These are phyloP conservation scores for Leptogaster cylindrica DNA, from an alignment of 2,888 invertebrate species.

Conservation along the genomic window DNA sequence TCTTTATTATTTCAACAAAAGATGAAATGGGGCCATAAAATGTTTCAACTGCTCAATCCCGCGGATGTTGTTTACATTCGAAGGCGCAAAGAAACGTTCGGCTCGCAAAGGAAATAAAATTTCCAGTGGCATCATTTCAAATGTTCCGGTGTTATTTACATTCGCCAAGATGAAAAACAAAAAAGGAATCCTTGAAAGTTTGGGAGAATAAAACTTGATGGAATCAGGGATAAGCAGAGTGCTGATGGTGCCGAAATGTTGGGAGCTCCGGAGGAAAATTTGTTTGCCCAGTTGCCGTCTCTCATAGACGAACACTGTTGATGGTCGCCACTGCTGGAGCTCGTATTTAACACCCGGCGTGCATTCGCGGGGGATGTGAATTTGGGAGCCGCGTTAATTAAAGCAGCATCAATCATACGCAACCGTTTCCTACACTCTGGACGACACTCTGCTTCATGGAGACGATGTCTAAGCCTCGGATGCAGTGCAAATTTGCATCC, in stretches of 20 bases:
- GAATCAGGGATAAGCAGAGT: too few species aligned
- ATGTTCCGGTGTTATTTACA: not conserved
- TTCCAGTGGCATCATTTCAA: constrained; percentile 12
- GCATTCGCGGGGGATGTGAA: constrained; percentile 11
- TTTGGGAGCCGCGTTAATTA: constrained; percentile 16
- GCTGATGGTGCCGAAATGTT: too few species aligned
- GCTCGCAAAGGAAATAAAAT: constrained; percentile 28
- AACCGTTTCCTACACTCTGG: not conserved
- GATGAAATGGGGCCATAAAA: constrained; percentile 30
- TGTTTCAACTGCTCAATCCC: constrained; percentile 33
- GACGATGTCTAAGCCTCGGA: too few species aligned
- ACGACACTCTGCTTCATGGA: too few species aligned
- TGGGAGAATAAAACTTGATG: constrained; percentile 11
- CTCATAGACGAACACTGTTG: constrained; percentile 4
- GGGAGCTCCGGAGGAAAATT: too few species aligned
- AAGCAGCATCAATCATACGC: constrained; percentile 27
- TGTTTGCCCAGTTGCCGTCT: too few species aligned
- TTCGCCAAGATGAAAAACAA: not conserved
- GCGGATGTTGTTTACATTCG: constrained; percentile 9
- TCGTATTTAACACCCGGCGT: not conserved
- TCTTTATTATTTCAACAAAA: constrained; percentile 29
- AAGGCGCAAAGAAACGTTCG: too few species aligned
- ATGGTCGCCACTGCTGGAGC: not conserved
- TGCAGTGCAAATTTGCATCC: too few species aligned
- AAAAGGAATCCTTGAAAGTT: constrained; percentile 5